A percentile compares a stretch with the other conserved stretches of the same genome.
Evolutionary conservation across 2,888 invertebrate species (phyloP).

Genomic region (Nesidiocoris tenuis): DNA sequence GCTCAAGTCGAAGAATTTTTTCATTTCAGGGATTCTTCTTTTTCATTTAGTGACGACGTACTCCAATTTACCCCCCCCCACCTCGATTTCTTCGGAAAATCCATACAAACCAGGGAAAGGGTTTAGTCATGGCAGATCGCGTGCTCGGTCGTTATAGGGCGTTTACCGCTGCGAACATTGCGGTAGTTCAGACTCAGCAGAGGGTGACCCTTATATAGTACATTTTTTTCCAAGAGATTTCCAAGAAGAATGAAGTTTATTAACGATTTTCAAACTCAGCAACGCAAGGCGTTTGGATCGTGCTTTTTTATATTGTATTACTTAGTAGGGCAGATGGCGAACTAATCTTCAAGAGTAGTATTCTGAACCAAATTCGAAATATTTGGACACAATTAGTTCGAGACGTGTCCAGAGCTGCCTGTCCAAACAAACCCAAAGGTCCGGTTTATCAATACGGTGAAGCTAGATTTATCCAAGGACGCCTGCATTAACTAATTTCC

Average conservation of each 20-base stretch:
- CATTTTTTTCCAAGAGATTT: not conserved
- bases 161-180: constrained; percentile 33
- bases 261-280: not conserved
- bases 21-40: not conserved
- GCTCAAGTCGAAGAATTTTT: not conserved
- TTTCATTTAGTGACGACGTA: constrained; percentile 2
- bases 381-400: no score
- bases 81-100: constrained; percentile 7
- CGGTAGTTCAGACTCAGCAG: constrained; percentile 18
- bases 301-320: no score
- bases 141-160: constrained; percentile 17
- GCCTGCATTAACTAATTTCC: no score
- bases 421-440: no score
- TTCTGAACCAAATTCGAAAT: no score
- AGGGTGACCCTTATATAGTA: not conserved
- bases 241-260: not conserved
- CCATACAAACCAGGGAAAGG: constrained; percentile 8
- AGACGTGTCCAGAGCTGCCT: no score
- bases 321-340: no score
- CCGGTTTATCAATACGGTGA: no score
- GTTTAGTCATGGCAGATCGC: constrained; percentile 34
- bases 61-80: not conserved
- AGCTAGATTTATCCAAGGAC: no score
- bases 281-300: no score
- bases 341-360: no score